Conservation (phyloP, 2,797 vertebrate genomes). For the Heteromormyrus szaboi region DNA sequence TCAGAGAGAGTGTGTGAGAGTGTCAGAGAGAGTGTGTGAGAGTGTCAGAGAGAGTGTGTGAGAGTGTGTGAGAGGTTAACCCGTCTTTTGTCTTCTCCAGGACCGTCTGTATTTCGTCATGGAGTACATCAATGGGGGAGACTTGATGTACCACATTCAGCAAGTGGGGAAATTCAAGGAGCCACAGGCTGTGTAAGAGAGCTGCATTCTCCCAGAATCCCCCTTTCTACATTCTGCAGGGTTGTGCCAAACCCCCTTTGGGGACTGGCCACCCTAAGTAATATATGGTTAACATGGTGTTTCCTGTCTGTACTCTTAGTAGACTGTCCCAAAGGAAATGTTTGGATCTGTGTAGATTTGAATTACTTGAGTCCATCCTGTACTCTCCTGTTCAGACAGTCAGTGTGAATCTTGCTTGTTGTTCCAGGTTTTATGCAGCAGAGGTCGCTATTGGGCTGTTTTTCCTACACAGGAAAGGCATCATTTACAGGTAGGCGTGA, state of each 20-base stretch:
- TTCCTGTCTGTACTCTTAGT: background rate
- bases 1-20: too few relatives aligned
- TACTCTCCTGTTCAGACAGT: background rate
- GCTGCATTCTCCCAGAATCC: background rate
- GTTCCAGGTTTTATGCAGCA: slow-evolving; percentile 90
- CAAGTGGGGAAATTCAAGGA: slow-evolving; percentile 92
- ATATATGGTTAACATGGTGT: background rate
- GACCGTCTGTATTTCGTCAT: slow-evolving; percentile 96
- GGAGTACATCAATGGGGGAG: slow-evolving; percentile 93
- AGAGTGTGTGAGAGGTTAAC: background rate
- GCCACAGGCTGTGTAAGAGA: slow-evolving; percentile 91
- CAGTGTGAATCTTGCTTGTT: slow-evolving; percentile 29
- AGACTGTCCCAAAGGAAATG: background rate
- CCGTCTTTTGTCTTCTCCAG: slow-evolving; percentile 46
- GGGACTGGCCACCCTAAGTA: background rate
- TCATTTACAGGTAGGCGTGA: slow-evolving; percentile 83
- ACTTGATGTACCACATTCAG: slow-evolving; percentile 87
- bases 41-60: too few relatives aligned
- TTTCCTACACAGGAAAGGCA: slow-evolving; percentile 84
- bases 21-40: background rate
- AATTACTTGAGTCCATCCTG: background rate
- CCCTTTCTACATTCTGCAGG: background rate
- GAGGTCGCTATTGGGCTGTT: slow-evolving; percentile 91
- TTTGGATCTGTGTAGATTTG: background rate
- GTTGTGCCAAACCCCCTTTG: background rate